Conservation (phyloP, 1,140 invertebrate genomes). For the Homarus americanus region DNA sequence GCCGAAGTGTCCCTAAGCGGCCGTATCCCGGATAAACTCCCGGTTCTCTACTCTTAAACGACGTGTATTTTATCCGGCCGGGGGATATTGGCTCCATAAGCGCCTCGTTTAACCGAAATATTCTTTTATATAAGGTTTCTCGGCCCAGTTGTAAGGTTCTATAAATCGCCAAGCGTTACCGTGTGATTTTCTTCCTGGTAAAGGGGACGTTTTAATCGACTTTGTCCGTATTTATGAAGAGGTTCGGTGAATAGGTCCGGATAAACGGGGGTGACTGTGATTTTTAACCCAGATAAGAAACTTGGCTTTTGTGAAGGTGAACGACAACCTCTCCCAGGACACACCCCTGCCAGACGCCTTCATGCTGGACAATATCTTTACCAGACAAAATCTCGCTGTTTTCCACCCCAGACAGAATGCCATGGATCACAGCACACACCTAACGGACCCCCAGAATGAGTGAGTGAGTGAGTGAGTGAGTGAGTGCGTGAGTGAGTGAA, state of each 20-base stretch:
- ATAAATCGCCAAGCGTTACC: background rate
- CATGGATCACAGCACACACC: too few species aligned
- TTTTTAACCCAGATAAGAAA: background rate
- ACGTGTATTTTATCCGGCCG: constrained; percentile 17
- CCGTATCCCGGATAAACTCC: background rate
- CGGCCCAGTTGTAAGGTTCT: background rate
- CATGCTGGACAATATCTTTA: too few species aligned
- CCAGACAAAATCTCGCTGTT: too few species aligned
- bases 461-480: too few species aligned
- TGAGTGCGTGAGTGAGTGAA: too few species aligned
- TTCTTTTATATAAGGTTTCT: constrained; percentile 12
- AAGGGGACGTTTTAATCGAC: background rate
- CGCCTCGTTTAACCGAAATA: constrained; percentile 20
- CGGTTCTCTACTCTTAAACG: constrained; percentile 14
- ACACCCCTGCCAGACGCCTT: too few species aligned
- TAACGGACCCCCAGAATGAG: too few species aligned
- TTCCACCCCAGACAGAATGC: too few species aligned
- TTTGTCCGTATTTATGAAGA: background rate
- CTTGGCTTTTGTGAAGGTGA: too few species aligned
- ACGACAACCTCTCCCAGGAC: too few species aligned
- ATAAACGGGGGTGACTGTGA: background rate
- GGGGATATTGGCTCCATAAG: constrained; percentile 17
- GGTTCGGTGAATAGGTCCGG: background rate
- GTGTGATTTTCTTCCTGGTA: background rate
- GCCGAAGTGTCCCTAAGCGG: background rate